A percentile compares a stretch with the other conserved stretches of the same genome.
These are phyloP conservation scores for Embidobia sp. DNA, from an alignment of 2,888 invertebrate species.

Conservation along the genomic window DNA sequence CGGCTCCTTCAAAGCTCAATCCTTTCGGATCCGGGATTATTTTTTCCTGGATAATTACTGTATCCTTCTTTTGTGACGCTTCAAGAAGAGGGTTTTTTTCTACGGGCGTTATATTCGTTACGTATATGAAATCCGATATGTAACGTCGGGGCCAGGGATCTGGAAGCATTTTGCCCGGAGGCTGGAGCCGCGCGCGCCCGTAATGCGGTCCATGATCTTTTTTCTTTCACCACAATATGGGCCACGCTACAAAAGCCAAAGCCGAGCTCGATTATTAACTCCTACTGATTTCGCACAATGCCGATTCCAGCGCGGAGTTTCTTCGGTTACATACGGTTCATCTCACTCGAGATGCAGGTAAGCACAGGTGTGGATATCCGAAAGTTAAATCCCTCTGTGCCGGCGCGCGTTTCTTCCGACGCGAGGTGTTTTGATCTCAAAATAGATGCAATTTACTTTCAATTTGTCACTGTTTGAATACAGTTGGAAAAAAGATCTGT, in stretches of 20 bases:
- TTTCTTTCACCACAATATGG: constrained; percentile 69
- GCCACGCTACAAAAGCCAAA: constrained; percentile 73
- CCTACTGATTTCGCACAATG: constrained; percentile 77
- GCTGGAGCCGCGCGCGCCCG: constrained; percentile 44
- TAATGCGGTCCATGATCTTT: constrained; percentile 66
- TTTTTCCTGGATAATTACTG: constrained; percentile 48
- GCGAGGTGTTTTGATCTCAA: constrained; percentile 38
- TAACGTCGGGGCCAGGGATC: constrained; percentile 31
- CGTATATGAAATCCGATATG: constrained; percentile 59
- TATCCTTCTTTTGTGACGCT: constrained; percentile 36
- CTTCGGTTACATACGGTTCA: constrained; percentile 74
- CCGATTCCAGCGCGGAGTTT: constrained; percentile 70
- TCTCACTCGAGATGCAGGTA: constrained; percentile 77
- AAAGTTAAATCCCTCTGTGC: constrained; percentile 49
- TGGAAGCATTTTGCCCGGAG: constrained; percentile 38
- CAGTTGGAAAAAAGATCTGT: no score
- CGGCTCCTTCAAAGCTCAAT: constrained; percentile 32
- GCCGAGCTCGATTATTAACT: constrained; percentile 78
- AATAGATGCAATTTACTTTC: constrained; percentile 36
- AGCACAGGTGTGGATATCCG: constrained; percentile 78
- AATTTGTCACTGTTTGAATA: constrained; percentile 29
- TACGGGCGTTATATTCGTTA: constrained; percentile 53
- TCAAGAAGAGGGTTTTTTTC: constrained; percentile 35
- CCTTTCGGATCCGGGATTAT: constrained; percentile 33
- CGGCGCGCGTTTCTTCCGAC: constrained; percentile 25